Base-by-base conservation (phyloP, 2,113 vertebrate species). In the Crotalus tigris region DNA sequence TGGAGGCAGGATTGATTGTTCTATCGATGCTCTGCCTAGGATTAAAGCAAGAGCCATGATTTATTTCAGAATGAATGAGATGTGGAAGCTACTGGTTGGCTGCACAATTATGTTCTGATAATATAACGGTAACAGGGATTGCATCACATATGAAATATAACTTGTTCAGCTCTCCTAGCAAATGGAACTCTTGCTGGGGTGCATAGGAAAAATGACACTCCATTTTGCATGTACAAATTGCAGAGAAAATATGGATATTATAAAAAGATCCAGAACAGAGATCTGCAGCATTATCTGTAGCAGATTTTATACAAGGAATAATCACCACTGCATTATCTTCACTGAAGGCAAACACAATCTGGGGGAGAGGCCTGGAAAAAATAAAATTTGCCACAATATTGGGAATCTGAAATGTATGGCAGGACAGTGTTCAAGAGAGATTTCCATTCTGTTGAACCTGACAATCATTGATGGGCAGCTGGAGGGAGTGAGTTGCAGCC, bases 21-120 rank as follows among this genome's bases (percentile, higher is more conserved):
- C 88, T 85, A 93, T 93, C 88, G 94, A 89, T 95, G 91, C 93
- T 96, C 95, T 94, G 55, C 87, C 33, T 0, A 1, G 95, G 95
- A 97, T 97, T 98, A 97, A 92, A 93, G 53, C 90, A 92, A 94
- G 89, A 87, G 87, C 15, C 44, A 92, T 26, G 69, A 0, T 23
- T 89, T 93, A 91, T 86, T 75, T 95, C 54, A 46, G 87, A 69
- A 87, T 7, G 90, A 58, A 87, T 89, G 0, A 15, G 94, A 69
- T 88, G 87, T 49, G 23, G 49, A 13, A 39, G 2, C 11, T 0
- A 49, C 0, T 1, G 92, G 8, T 8, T 87, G 49, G 15, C 0
- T 46, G 58, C 53, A 69, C 15, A 81, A 81, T 55, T 5, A 0
- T 53, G 21, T 90, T 57, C 49, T 17, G 13, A 90, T 90, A 85